Conservation (phyloP, 2,113 vertebrate species). For the Herpailurus yagouaroundi region DNA sequence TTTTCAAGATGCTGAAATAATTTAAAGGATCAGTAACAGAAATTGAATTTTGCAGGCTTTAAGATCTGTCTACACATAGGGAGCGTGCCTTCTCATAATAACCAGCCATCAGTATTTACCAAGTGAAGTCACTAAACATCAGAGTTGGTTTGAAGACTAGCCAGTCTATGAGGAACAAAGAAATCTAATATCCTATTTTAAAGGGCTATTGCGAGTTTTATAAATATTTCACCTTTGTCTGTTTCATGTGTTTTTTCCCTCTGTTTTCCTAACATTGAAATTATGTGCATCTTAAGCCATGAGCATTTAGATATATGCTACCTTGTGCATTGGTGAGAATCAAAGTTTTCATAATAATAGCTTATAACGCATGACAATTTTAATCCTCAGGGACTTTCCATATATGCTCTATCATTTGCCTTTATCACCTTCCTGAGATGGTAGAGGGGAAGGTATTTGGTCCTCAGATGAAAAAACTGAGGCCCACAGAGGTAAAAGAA, state of each 20-base stretch:
- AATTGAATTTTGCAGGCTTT: not conserved
- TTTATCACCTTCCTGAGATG: not conserved
- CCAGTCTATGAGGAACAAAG: constrained; percentile 70
- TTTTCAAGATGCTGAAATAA: constrained; percentile 57
- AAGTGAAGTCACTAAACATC: constrained; percentile 74
- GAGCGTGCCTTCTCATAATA: constrained; percentile 21
- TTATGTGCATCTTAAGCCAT: constrained; percentile 32
- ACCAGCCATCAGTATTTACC: constrained; percentile 77
- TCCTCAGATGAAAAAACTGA: not conserved
- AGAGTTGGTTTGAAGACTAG: constrained; percentile 72
- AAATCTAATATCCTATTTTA: constrained; percentile 61
- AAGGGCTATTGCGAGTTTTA: constrained; percentile 79
- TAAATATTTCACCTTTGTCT: constrained; percentile 76
- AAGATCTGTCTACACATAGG: not conserved
- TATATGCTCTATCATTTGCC: not conserved
- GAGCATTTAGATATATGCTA: not conserved
- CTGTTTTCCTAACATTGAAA: constrained; percentile 42
- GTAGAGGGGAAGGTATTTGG: not conserved
- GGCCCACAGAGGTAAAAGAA: not conserved
- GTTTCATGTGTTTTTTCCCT: constrained; percentile 67
- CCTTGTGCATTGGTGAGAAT: not conserved
- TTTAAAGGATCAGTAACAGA: constrained; percentile 53
- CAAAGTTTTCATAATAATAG: constrained; percentile 20
- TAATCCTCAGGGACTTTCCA: not conserved
- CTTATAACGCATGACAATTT: not conserved